Conservation (phyloP, 2,797 vertebrate species). For the Siniperca scherzeri region DNA sequence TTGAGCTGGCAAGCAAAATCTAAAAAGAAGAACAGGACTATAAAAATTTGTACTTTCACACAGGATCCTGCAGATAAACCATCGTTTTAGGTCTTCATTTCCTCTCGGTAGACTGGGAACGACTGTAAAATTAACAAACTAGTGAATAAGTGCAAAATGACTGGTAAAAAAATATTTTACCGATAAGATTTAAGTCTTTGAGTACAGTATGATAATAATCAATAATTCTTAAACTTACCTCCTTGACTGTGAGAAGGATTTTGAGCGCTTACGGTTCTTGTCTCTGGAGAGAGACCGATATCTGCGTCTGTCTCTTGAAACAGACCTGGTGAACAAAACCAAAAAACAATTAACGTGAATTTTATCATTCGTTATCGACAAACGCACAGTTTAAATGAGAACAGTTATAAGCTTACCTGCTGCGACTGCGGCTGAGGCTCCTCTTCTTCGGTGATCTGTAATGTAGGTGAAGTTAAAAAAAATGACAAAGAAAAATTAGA, state of each 20-base stretch:
- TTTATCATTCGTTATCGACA: background rate
- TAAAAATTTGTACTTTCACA: conserved; percentile 67
- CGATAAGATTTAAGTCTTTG: background rate
- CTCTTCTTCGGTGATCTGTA: conserved; percentile 94
- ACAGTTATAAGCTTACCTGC: conserved; percentile 87
- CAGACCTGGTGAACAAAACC: conserved; percentile 85
- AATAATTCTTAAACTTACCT: conserved; percentile 83
- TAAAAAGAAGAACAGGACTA: conserved; percentile 63
- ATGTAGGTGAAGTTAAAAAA: conserved; percentile 46
- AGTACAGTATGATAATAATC: background rate
- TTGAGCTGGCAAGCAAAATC: conserved; percentile 58
- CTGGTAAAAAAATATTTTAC: background rate
- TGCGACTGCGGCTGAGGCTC: conserved; percentile 95
- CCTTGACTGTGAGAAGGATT: conserved; percentile 95
- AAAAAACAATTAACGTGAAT: background rate
- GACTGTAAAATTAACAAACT: conserved; percentile 81
- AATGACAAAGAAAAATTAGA: conserved; percentile 49
- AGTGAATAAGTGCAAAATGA: conserved; percentile 15
- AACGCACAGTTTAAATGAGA: background rate
- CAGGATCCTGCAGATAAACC: conserved; percentile 54
- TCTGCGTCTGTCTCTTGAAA: conserved; percentile 95
- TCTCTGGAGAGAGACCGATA: conserved; percentile 95
- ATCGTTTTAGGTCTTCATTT: conserved; percentile 84
- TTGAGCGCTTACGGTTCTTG: conserved; percentile 94
- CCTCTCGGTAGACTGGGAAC: conserved; percentile 94